Conservation (phyloP, 2,113 vertebrate genomes). For the Hemicordylus capensis region DNA sequence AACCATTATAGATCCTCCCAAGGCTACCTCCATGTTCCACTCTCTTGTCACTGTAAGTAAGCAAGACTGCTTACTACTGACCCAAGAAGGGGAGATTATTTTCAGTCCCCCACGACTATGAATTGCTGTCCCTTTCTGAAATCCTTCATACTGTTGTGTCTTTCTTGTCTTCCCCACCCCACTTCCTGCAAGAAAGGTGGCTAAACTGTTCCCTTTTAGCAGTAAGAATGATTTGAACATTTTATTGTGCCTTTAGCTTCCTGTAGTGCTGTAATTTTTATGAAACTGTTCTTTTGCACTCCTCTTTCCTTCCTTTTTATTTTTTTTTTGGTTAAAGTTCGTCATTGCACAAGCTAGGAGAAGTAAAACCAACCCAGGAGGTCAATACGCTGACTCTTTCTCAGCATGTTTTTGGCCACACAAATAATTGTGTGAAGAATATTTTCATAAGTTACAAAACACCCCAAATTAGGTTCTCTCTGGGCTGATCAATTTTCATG, state of each 20-base stretch:
- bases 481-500: background rate
- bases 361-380: slow-evolving; percentile 2
- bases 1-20: no score
- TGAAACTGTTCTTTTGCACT: background rate
- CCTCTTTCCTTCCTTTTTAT: no score
- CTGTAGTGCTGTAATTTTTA: background rate
- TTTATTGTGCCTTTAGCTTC: background rate
- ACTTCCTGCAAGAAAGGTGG: background rate
- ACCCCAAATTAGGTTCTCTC: background rate
- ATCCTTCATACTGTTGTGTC: background rate
- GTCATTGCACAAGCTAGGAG: background rate
- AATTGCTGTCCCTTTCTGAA: background rate
- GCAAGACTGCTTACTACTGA: no score
- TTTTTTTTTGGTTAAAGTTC: background rate
- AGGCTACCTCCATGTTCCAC: background rate
- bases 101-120: background rate
- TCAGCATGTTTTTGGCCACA: background rate
- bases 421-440: background rate
- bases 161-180: background rate
- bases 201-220: background rate
- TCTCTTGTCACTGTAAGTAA: background rate
- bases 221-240: background rate
- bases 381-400: background rate
- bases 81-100: background rate
- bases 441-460: background rate